A percentile compares a stretch with the other conserved stretches of the same genome.
Evolutionary conservation across 2,797 vertebrate genomes (phyloP).

Genomic region (Cottoperca gobio): DNA sequence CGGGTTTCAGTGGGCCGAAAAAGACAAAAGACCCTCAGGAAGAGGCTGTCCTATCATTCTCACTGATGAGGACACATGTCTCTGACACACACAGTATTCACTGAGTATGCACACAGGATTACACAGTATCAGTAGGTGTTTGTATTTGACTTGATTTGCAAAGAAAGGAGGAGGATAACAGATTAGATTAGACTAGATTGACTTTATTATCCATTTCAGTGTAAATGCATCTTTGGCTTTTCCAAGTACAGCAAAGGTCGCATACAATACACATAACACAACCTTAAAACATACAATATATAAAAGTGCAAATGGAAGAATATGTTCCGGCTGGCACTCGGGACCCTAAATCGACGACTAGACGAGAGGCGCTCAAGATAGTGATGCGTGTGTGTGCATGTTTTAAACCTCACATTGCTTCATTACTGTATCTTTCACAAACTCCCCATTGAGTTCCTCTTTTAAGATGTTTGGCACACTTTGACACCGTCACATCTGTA

Average conservation of each 20-base stretch:
- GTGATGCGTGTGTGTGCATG: background rate
- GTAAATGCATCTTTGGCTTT: too few species aligned
- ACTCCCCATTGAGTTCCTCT: background rate
- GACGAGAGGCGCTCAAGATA: too few species aligned
- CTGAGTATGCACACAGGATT: background rate
- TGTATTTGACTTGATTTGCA: background rate
- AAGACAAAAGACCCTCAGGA: constrained; percentile 73
- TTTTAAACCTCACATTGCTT: background rate
- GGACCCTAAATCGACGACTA: too few species aligned
- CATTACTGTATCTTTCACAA: background rate
- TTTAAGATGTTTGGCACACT: background rate
- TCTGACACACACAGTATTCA: background rate
- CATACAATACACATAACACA: too few species aligned
- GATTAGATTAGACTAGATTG: too few species aligned
- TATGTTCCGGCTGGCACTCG: too few species aligned
- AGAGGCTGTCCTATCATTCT: constrained; percentile 58
- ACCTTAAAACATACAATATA: too few species aligned
- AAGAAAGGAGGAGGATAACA: background rate
- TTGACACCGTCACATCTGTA: background rate
- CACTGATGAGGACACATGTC: constrained; percentile 29
- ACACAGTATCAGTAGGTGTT: background rate
- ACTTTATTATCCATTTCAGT: too few species aligned
- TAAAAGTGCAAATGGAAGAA: too few species aligned
- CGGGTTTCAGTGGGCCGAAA: constrained; percentile 50
- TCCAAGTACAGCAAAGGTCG: too few species aligned